Evolutionary conservation across 2,888 invertebrate genomes (phyloP), one percentile per base, ranked within the genome.

Genomic region (Andrena praecox): DNA sequence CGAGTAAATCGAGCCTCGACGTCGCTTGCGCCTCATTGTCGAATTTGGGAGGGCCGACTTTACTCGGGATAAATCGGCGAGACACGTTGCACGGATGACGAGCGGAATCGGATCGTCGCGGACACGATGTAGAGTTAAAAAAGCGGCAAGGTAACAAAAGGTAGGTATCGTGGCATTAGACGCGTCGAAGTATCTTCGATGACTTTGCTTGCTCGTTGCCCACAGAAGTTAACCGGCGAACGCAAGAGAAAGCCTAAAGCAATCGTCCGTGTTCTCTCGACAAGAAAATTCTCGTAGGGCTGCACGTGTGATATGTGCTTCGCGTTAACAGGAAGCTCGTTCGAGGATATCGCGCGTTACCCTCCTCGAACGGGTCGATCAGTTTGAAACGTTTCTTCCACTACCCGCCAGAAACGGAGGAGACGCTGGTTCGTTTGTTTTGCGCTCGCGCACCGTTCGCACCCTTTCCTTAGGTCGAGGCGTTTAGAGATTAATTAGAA

Each of bases 261-360:
- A 76, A 60, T 54, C 67, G 77, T 64, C 16, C 78, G 84, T 72
- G 78, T 71, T 84, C 78, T 83, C 71, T 77, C 64, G 75, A 67
- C 73, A 83, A 77, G 59, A 74, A 73, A 63, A 62, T 77, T 73
- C 72, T 77, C 77, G 72, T 83, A 83, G 83, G 84, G 84, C 78
- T 83, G 83, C 78, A 83, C 84, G 83, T 83, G 78, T 68, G 78
- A 84, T 70, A 83, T 83, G 84, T 78, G 84, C 84, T 84, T 84
- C 84, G 78, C 64, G 71, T 78, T 84, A 71, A 68, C 50, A 67
- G 35, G n/a, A 20, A 31, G 68, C 59, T 24, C 54, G 74, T 63
- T 60, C 42, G 71, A 48, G 76, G 82, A 82, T 59, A 69, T 35
- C 82, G 76, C 68, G 81, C 81, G 82, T 68, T 75, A 69, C 33